Conservation (phyloP, 2,888 invertebrate genomes). For the Holacanthella duospinosa region DNA sequence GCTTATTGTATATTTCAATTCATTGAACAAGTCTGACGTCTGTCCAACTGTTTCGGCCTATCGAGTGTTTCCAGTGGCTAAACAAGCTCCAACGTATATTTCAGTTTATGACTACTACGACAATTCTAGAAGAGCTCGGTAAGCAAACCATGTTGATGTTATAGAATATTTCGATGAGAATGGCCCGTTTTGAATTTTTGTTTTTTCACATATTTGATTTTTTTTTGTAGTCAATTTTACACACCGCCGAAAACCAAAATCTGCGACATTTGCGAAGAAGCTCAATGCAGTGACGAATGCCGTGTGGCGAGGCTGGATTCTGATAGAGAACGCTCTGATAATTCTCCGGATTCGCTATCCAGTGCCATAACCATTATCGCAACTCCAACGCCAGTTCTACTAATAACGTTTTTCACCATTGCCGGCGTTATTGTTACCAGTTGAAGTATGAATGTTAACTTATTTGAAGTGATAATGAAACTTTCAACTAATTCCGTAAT, state of each 20-base stretch:
- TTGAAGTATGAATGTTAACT: too few species aligned
- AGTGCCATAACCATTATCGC: constrained; percentile 27
- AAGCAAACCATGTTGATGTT: background rate
- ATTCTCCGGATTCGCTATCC: constrained; percentile 12
- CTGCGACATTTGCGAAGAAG: constrained; percentile 72
- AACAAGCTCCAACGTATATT: constrained; percentile 75
- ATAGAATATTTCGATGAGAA: background rate
- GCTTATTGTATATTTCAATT: constrained; percentile 59
- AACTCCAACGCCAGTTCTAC: background rate
- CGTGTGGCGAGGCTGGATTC: constrained; percentile 31
- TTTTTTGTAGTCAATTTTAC: constrained; percentile 51
- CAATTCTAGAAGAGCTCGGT: constrained; percentile 43
- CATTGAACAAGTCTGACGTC: constrained; percentile 49
- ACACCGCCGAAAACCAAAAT: constrained; percentile 56
- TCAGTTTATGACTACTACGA: constrained; percentile 84
- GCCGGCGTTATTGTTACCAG: too few species aligned
- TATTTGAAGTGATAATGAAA: too few species aligned
- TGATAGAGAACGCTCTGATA: constrained; percentile 17
- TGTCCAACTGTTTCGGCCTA: constrained; percentile 77
- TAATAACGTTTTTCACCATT: background rate
- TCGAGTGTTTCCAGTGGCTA: constrained; percentile 69
- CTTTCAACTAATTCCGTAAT: too few species aligned
- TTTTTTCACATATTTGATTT: background rate
- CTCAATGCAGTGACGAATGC: constrained; percentile 40
- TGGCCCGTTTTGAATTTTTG: too few species aligned